phyloP scores from a whole-genome alignment of 2,888 invertebrate species.

The Apotomis capreana region DNA sequence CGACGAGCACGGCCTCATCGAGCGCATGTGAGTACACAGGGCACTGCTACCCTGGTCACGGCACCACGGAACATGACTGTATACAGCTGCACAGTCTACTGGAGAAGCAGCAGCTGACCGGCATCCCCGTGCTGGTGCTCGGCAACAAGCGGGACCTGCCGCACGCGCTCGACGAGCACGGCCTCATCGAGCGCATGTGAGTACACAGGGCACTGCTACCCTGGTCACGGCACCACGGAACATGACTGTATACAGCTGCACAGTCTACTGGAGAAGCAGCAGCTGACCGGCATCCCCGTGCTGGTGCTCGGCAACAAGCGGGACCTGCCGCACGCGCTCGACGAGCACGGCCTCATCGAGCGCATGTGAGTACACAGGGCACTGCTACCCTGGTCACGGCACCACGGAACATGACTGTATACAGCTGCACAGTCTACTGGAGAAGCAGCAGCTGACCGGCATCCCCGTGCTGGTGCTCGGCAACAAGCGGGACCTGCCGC shows the following conservation, averaged over 20 bases:
- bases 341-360: constrained; percentile 99
- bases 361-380: constrained; percentile 90
- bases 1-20: constrained; percentile 99
- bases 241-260: constrained; percentile 83
- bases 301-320: constrained; percentile 96
- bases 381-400: too few species aligned
- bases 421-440: constrained; percentile 60
- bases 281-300: constrained; percentile 90
- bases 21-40: constrained; percentile 84
- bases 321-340: constrained; percentile 97
- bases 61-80: too few species aligned
- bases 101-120: constrained; percentile 97
- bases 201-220: neutral
- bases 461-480: neutral
- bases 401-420: too few species aligned
- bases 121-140: constrained; percentile 88
- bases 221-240: neutral
- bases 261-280: constrained; percentile 98
- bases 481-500: neutral
- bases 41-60: neutral
- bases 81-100: constrained; percentile 92
- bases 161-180: constrained; percentile 98
- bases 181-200: constrained; percentile 95
- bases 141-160: constrained; percentile 99
- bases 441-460: constrained; percentile 40